Conservation (phyloP, 2,888 invertebrate genomes). For the Drosophila eohydei region DNA sequence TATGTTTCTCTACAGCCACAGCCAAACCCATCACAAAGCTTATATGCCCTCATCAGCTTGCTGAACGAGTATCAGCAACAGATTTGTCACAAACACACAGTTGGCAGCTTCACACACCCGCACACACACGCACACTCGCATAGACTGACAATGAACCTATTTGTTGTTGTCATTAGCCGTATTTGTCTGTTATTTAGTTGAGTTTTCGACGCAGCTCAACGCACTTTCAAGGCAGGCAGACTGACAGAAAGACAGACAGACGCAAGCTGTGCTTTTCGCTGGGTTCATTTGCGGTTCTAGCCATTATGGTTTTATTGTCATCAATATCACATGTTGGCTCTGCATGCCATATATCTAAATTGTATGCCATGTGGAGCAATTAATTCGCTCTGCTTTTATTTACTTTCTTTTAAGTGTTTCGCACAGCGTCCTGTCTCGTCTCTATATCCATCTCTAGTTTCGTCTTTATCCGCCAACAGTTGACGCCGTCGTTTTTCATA, state of each 20-base stretch:
- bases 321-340: constrained; percentile 73
- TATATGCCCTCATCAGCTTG: not conserved
- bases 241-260: not conserved
- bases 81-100: constrained; percentile 38
- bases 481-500: constrained; percentile 66
- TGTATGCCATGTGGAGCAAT: constrained; percentile 67
- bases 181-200: constrained; percentile 77
- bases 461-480: constrained; percentile 38
- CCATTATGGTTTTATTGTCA: constrained; percentile 80
- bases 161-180: constrained; percentile 77
- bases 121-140: constrained; percentile 7
- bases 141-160: constrained; percentile 47
- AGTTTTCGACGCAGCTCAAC: constrained; percentile 67
- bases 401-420: constrained; percentile 69
- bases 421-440: constrained; percentile 10
- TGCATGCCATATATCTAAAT: constrained; percentile 35
- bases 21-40: not conserved
- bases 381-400: constrained; percentile 72
- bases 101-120: constrained; percentile 11
- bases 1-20: not conserved
- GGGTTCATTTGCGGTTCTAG: constrained; percentile 44
- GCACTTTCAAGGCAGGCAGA: constrained; percentile 29
- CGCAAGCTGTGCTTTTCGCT: constrained; percentile 22
- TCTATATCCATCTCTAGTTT: constrained; percentile 17
- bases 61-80: constrained; percentile 3